Evolutionary conservation across 2,888 invertebrate species (phyloP), one percentile per base, ranked within the genome.

Genomic region (Vanessa cardui): DNA sequence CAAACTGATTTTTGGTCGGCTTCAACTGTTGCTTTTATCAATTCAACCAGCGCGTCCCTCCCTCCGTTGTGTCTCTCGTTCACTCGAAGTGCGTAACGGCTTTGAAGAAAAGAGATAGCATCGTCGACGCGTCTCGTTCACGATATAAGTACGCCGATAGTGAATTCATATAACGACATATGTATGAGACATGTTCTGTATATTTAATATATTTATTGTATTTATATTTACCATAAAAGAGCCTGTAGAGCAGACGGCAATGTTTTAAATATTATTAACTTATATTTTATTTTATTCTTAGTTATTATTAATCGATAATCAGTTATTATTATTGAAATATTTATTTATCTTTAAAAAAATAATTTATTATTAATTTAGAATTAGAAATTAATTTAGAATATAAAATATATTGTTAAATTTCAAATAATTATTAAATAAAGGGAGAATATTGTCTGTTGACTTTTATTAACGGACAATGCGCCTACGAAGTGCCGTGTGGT

Each of bases 11-110:
- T 89, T 89, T 87, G 81, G 86, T 83, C 79, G 83, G 82, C 87
- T 85, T 83, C 86, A 85, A 87, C 89, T 85, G 90, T 91, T 88
- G 92, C 87, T 92, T 92, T 90, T 92, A 92, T 92, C 89, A 92
- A 88, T 87, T 90, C 89, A 83, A 77, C 75, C 81, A 80, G 73
- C 67, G 80, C 75, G 84, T 85, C 89, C 88, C 88, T 88, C 87
- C 87, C 87, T 70, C 68, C 50, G 54, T 56, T 66, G 26, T 72
- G 78, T 73, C 72, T 91, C 90, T 87, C 90, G 75, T 80, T 91
- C 86, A 66, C 81, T 77, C 89, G 56, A 73, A 62, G 72, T 65
- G 74, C 77, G 76, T 66, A 67, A 71, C 65, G 62, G 66, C 73
- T 78, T 73, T 69, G 82, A 80, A 77, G 77, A 83, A 84, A 81